Percentiles rank a stretch among this genome's conserved stretches.
phyloP scores from a whole-genome alignment of 2,113 vertebrate species.

The Cardinalis cardinalis region DNA sequence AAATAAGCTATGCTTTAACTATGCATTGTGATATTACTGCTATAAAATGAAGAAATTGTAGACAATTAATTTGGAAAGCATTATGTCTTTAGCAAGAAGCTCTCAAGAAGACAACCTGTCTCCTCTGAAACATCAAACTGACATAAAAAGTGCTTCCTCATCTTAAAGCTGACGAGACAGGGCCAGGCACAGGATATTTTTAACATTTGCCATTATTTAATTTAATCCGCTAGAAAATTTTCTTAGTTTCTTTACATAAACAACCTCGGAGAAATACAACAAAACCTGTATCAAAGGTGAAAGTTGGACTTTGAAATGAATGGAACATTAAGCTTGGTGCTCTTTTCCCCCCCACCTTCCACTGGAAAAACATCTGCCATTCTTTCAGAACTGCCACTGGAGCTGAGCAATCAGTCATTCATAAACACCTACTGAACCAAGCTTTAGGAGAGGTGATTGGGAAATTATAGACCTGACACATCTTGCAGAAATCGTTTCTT shows the following conservation, averaged over 20 bases:
- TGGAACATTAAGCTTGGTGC: neutral
- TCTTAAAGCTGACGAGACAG: neutral
- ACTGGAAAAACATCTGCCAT: neutral
- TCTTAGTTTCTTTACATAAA: neutral
- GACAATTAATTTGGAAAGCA: neutral
- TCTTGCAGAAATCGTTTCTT: neutral
- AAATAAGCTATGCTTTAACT: neutral
- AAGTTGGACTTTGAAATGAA: neutral
- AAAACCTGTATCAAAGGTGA: neutral
- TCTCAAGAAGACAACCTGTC: neutral
- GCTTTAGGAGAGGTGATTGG: neutral
- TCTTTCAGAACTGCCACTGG: neutral
- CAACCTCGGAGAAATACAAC: neutral
- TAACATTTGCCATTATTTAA: neutral
- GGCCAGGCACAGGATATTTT: neutral
- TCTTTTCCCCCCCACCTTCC: accelerated
- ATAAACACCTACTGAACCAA: neutral
- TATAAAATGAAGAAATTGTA: neutral
- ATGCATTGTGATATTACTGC: neutral
- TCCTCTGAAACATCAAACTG: neutral
- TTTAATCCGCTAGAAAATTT: neutral
- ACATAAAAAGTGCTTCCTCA: neutral
- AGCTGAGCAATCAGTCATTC: neutral
- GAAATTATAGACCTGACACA: neutral
- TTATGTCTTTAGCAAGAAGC: neutral